These are phyloP conservation scores for Pseudachorutes palmiensis DNA, from an alignment of 1,140 invertebrate species.

Conservation along the genomic window DNA sequence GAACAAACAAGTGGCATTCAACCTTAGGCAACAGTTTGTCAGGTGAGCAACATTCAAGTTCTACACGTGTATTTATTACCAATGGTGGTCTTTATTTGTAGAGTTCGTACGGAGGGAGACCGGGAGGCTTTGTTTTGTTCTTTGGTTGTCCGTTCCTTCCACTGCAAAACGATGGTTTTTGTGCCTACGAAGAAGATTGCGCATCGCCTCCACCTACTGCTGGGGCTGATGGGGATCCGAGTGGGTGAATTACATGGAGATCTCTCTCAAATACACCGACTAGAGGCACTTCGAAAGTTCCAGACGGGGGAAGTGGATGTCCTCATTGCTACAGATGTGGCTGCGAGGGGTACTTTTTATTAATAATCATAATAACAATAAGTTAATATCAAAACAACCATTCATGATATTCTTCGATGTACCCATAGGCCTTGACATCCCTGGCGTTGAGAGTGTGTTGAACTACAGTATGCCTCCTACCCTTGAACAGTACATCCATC, in stretches of 20 bases:
- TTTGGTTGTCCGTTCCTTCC: constrained; percentile 85
- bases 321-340: constrained; percentile 90
- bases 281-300: constrained; percentile 81
- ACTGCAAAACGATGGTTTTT: constrained; percentile 86
- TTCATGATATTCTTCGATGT: too few species aligned
- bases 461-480: constrained; percentile 93
- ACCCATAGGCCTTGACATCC: constrained; percentile 73
- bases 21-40: constrained; percentile 93
- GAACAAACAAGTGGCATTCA: constrained; percentile 90
- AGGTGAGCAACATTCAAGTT: constrained; percentile 50
- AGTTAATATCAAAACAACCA: too few species aligned
- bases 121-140: constrained; percentile 84
- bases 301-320: constrained; percentile 83
- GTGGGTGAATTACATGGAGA: constrained; percentile 93
- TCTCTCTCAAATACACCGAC: constrained; percentile 80
- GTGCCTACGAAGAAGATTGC: constrained; percentile 92
- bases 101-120: constrained; percentile 74
- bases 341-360: constrained; percentile 79
- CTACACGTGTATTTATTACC: constrained; percentile 6
- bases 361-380: too few species aligned
- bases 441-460: constrained; percentile 86
- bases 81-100: constrained; percentile 29
- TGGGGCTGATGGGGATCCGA: constrained; percentile 77
- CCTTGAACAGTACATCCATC: constrained; percentile 90
- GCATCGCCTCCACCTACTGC: constrained; percentile 78